These are phyloP conservation scores for Anabacerthia variegaticeps DNA, from an alignment of 2,797 vertebrate genomes.

Conservation along the genomic window DNA sequence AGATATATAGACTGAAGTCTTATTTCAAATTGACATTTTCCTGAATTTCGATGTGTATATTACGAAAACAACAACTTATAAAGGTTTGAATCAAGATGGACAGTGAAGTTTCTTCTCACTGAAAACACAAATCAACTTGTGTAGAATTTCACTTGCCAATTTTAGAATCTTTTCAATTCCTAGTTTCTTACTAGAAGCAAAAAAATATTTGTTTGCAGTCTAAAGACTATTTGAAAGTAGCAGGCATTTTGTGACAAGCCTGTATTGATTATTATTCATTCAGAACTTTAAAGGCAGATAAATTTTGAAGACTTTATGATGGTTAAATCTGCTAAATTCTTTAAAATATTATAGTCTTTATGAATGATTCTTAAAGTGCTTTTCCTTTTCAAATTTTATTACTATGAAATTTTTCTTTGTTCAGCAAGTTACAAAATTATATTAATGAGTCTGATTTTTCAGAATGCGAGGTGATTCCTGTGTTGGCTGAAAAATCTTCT, in stretches of 20 bases:
- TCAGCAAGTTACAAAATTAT: not conserved
- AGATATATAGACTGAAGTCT: not conserved
- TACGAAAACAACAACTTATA: not conserved
- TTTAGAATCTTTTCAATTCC: not conserved
- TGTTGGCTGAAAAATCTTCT: not conserved
- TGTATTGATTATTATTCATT: not conserved
- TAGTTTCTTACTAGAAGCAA: not conserved
- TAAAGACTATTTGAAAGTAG: not conserved
- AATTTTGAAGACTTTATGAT: not conserved
- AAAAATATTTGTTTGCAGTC: not conserved
- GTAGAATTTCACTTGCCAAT: not conserved
- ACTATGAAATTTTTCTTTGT: not conserved
- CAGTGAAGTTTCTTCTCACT: not conserved
- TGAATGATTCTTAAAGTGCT: not conserved
- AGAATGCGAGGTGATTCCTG: accelerated
- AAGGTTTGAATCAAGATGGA: not conserved
- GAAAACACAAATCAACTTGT: not conserved
- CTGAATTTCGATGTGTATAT: not conserved
- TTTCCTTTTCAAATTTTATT: not conserved
- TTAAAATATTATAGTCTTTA: not conserved
- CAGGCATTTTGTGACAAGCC: not conserved
- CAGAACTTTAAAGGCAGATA: not conserved
- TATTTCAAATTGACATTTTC: not conserved
- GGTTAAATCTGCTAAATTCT: not conserved
- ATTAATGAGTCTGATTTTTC: not conserved